Evolutionary conservation across 2,113 vertebrate species (phyloP), one percentile per base, ranked within the genome.

Genomic region (Anser brachyrhynchus): DNA sequence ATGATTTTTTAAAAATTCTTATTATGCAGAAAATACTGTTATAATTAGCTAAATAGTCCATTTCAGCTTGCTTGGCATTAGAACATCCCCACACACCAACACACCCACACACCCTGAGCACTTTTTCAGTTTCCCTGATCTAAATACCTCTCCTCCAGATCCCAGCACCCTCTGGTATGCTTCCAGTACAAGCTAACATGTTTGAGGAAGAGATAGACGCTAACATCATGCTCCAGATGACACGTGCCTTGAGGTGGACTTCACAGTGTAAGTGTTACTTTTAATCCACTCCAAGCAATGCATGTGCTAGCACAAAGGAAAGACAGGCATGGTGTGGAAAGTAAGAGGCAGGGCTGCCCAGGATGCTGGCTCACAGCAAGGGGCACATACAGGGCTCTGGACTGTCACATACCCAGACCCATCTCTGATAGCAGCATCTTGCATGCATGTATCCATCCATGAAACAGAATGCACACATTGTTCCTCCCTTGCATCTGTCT

Each of bases 201-300:
- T n/a, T 84, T 62, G 35, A 78, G 61, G 28, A 37, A 21, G 11
- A 6, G 19, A 29, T 33, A 73, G 41, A 41, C 31, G 28, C 22
- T 26, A 67, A 13, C 29, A 73, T 41, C 33, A 70, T 33, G 57
- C 33, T 75, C 17, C 37, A 41, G 37, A 0, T 54, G 25, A 76
- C 11, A 11, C 1, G 1, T 46, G 11, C 20, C 33, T 54, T 23
- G 37, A 70, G 43, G 25, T 31, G 11, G 28, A 59, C 58, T 58
- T 54, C n/a, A 12, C 21, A 54, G 10, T 10, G 51, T 12, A 49
- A 77, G 13, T 0, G 0, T 26, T 29, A 46, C 1, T 0, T 64
- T 41, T 28, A 64, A 64, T 14, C 33, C 28, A 17, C 41, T 9
- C 44, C 6, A 10, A 74, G 54, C 18, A 43, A 79, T 0, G 13